Evolutionary conservation across 2,113 vertebrate genomes (phyloP).

Genomic region (Tricholaema leucomelas): DNA sequence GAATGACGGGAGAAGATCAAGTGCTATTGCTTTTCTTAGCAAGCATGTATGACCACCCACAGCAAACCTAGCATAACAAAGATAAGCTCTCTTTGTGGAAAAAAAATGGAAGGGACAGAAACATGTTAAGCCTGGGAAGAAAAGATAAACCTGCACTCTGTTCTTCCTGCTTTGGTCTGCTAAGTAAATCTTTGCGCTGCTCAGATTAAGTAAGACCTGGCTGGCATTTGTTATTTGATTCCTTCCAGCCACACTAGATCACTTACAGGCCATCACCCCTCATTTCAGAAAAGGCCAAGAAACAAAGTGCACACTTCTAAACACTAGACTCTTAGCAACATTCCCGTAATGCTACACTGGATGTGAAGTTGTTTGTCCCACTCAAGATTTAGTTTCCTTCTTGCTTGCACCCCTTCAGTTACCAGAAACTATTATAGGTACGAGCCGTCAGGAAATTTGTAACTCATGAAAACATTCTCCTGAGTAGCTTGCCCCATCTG

Average conservation of each 20-base stretch:
- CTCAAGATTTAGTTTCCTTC: not conserved
- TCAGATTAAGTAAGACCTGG: not conserved
- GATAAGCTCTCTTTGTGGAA: not conserved
- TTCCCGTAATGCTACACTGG: not conserved
- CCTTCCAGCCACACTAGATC: not conserved
- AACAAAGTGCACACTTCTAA: not conserved
- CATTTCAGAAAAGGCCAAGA: not conserved
- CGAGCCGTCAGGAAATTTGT: not conserved
- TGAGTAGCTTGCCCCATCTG: not conserved
- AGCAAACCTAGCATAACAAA: not conserved
- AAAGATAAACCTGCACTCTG: not conserved
- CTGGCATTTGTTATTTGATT: not conserved
- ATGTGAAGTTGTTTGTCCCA: rapidly evolving
- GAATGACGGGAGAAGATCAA: not conserved
- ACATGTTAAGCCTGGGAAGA: not conserved
- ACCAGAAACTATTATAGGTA: not conserved
- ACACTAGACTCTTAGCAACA: not conserved
- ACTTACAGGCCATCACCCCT: not conserved
- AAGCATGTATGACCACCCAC: not conserved
- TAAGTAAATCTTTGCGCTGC: not conserved
- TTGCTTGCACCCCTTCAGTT: not conserved
- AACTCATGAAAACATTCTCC: not conserved
- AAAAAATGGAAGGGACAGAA: not conserved
- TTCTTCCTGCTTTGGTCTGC: not conserved
- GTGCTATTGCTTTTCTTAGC: not conserved